Conservation (phyloP, 2,888 invertebrate genomes). For the Dicyrtoma fusca region DNA sequence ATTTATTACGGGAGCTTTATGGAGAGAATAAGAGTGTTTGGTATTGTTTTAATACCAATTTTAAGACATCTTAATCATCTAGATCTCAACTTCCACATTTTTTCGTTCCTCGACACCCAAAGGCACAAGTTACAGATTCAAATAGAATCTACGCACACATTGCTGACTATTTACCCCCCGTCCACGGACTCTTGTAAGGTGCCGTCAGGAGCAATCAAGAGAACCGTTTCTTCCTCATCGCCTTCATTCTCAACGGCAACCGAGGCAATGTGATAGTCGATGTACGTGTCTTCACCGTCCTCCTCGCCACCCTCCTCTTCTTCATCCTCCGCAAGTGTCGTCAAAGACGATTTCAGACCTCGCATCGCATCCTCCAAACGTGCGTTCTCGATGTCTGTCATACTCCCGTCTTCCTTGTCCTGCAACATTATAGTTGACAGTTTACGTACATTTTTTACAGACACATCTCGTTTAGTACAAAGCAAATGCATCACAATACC, state of each 20-base stretch:
- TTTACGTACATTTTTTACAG: neutral
- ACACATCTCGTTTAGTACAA: no score
- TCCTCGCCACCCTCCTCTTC: constrained; percentile 5
- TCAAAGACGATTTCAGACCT: neutral
- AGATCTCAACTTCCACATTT: neutral
- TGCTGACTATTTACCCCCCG: neutral
- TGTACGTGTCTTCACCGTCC: neutral
- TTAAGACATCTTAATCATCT: constrained; percentile 26
- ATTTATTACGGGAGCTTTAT: constrained; percentile 31
- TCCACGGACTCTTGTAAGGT: neutral
- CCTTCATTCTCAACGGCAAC: neutral
- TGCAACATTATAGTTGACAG: no score
- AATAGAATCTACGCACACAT: neutral
- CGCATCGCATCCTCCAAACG: constrained; percentile 27
- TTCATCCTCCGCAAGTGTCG: constrained; percentile 9
- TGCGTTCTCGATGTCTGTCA: constrained; percentile 29
- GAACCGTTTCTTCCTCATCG: neutral
- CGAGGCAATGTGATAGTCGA: neutral
- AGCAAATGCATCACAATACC: no score
- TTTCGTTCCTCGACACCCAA: neutral
- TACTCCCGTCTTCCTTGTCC: constrained; percentile 9
- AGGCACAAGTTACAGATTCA: neutral
- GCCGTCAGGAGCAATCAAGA: neutral
- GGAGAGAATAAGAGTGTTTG: constrained; percentile 7
- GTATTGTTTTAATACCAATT: constrained; percentile 29